Conservation (phyloP, 2,797 vertebrate species). For the Hypotaenidia philippensis region DNA sequence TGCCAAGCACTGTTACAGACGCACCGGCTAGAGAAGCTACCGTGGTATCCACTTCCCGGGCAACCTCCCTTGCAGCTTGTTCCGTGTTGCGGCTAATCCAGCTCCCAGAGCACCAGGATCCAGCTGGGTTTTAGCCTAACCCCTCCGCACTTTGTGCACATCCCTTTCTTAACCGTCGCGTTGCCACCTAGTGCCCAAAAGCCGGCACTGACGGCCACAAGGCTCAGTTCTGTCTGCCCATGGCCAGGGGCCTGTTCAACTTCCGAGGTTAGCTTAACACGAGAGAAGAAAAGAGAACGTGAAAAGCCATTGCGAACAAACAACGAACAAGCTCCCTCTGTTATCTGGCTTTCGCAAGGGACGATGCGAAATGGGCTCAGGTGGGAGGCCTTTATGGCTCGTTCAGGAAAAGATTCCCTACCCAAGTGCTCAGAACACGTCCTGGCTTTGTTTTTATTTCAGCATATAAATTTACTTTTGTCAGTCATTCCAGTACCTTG, state of each 20-base stretch:
- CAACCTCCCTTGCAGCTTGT: not conserved
- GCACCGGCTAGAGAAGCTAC: not conserved
- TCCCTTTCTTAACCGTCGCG: not conserved
- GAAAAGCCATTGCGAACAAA: not conserved
- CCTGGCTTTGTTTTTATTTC: not conserved
- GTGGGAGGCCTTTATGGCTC: not conserved
- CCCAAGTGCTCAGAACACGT: accelerated
- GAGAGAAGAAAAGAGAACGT: not conserved
- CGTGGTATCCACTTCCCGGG: accelerated
- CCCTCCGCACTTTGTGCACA: not conserved
- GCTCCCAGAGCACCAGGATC: accelerated
- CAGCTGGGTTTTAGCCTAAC: accelerated
- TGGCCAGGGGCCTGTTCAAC: accelerated
- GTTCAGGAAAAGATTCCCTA: not conserved
- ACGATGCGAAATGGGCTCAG: not conserved
- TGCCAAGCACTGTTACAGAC: too few relatives aligned
- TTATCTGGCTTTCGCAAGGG: not conserved
- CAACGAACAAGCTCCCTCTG: too few relatives aligned
- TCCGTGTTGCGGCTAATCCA: accelerated
- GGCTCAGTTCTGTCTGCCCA: accelerated
- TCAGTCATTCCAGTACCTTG: not conserved
- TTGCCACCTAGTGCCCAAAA: not conserved
- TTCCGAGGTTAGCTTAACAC: accelerated
- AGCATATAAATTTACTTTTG: not conserved
- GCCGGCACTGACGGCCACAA: not conserved